Conservation (phyloP, 2,797 vertebrate species). For the Lacerta agilis region DNA sequence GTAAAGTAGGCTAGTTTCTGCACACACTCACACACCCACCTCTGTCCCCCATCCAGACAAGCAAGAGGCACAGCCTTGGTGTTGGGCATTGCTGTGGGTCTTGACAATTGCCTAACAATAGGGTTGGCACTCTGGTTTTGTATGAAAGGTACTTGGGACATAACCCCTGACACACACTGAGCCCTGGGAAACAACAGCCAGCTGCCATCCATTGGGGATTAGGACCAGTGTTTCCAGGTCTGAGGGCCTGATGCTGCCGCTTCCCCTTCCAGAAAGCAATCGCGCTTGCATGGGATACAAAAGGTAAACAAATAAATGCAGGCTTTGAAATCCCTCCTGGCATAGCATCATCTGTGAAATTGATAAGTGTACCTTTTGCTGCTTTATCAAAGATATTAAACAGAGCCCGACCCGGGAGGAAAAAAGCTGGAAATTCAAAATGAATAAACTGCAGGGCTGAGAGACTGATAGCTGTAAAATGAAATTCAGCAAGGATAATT, state of each 20-base stretch:
- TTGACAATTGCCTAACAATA: too few species aligned
- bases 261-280: not conserved
- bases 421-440: not conserved
- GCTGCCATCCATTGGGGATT: not conserved
- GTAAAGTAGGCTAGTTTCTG: too few species aligned
- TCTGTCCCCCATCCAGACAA: too few species aligned
- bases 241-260: not conserved
- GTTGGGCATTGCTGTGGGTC: too few species aligned
- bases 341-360: not conserved
- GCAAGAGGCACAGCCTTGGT: too few species aligned
- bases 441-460: not conserved
- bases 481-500: not conserved
- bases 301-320: not conserved
- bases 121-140: not conserved
- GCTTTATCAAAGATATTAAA: slow-evolving; percentile 1
- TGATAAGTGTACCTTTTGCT: not conserved
- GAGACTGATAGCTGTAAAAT: not conserved
- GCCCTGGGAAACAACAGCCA: not conserved
- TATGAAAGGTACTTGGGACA: not conserved
- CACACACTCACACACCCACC: too few species aligned
- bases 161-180: too few species aligned
- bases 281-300: not conserved
- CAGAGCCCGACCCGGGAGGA: not conserved
- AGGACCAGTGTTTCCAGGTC: not conserved
- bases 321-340: not conserved